Percentiles rank a stretch among this genome's conserved stretches.
These are phyloP conservation scores for Sylvilagus bachmani DNA, from an alignment of 2,113 vertebrate species.

Conservation along the genomic window DNA sequence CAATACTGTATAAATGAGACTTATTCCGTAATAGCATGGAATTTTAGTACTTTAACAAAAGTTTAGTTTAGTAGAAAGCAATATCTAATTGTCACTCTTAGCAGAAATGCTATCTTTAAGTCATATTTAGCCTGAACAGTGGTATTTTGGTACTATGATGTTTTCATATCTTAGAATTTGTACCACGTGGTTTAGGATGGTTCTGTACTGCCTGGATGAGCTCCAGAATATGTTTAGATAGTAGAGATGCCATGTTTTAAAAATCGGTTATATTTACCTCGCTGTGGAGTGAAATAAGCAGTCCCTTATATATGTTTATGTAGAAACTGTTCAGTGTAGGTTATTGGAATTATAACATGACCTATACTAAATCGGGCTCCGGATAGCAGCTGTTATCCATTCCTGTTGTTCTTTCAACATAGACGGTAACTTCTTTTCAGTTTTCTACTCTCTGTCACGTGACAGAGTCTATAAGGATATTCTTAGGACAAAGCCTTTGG, in stretches of 20 bases:
- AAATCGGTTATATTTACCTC: background rate
- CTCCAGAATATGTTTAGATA: background rate
- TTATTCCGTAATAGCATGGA: background rate
- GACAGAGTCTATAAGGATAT: background rate
- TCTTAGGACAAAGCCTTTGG: background rate
- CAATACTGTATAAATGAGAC: background rate
- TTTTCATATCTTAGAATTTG: background rate
- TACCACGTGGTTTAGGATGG: background rate
- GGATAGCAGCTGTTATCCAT: background rate
- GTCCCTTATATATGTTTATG: background rate
- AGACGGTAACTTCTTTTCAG: background rate
- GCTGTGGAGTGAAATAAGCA: background rate
- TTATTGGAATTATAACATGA: background rate
- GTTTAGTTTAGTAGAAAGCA: constrained; percentile 1
- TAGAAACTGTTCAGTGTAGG: background rate
- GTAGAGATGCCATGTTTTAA: background rate
- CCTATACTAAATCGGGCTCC: background rate
- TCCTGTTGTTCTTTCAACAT: background rate
- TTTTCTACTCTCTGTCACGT: constrained; percentile 23
- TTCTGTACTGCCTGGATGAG: background rate
- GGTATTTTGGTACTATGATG: background rate
- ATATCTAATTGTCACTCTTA: background rate
- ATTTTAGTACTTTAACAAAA: background rate
- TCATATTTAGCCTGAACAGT: background rate
- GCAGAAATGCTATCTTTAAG: background rate